Percentiles rank a stretch among this genome's conserved stretches.
Conservation (phyloP, 2,113 vertebrate genomes). For the Oryzias woworae region DNA sequence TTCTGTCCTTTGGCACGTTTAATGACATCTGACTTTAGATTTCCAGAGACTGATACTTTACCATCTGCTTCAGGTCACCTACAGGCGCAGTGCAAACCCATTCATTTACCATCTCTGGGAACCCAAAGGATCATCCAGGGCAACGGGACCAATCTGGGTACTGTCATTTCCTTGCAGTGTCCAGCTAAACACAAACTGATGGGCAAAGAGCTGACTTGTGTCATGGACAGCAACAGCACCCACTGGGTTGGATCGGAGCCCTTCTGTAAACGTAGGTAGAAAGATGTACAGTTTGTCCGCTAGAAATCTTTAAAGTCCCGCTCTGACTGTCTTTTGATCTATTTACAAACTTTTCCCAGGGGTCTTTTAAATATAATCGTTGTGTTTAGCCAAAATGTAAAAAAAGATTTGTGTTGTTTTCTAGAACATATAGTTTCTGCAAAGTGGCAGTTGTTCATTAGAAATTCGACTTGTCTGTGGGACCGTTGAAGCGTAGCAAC, state of each 20-base stretch:
- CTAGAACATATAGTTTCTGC: too few species aligned
- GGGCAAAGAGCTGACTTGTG: slow-evolving; percentile 74
- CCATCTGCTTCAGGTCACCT: slow-evolving; percentile 33
- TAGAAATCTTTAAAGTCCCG: too few species aligned
- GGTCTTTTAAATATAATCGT: too few species aligned
- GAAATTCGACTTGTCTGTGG: too few species aligned
- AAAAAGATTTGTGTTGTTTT: too few species aligned
- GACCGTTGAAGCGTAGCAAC: too few species aligned
- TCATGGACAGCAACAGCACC: slow-evolving; percentile 76
- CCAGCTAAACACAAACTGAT: slow-evolving; percentile 79
- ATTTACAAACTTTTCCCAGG: too few species aligned
- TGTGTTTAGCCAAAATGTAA: too few species aligned
- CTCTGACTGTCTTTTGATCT: too few species aligned
- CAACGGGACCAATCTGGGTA: slow-evolving; percentile 83
- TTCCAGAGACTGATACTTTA: background rate
- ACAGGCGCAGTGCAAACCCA: slow-evolving; percentile 76
- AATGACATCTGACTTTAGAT: background rate
- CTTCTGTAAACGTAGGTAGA: slow-evolving; percentile 83
- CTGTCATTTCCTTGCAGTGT: slow-evolving; percentile 83
- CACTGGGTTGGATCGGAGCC: slow-evolving; percentile 79
- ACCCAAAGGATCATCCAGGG: slow-evolving; percentile 79
- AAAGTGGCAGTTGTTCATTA: too few species aligned
- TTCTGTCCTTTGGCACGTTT: slow-evolving; percentile 8
- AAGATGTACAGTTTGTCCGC: background rate
- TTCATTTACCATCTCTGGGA: slow-evolving; percentile 76